Evolutionary conservation across 2,888 invertebrate species (phyloP), one percentile per base, ranked within the genome.

Genomic region (Tiliacea aurago): DNA sequence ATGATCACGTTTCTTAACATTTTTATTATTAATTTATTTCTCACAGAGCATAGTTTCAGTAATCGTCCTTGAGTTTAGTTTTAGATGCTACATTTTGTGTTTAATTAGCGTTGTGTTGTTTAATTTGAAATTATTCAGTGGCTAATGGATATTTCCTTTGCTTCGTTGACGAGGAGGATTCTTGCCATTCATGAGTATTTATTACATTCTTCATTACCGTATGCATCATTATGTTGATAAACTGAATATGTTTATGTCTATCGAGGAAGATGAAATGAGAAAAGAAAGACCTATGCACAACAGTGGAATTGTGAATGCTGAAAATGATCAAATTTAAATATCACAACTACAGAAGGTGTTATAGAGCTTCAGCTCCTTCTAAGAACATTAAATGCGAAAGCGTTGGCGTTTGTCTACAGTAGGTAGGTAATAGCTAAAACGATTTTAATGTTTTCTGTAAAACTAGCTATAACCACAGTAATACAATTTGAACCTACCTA

Each of bases 1-100:
- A 73, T 51, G 28, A 71, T 56, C 59, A 66, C 37, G 71, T 81
- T 71, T 73, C 63, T 61, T 43, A 56, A 53, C 13, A 3, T 45
- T 74, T 65, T 82, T 83, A 61, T 72, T 47, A 47, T 56, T 62
- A 33, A 61, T 65, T 56, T 67, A 55, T 63, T 63, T 66, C 51
- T 49, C 51, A 64, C 23, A 41, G 43, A 58, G 45, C n/a, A 43
- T 43, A 41, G 37, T 76, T 80, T 65, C 59, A 70, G 61, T 58
- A 49, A 53, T 56, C 13, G 70, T 65, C 84, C 80, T 84, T 85
- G 83, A 63, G 18, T 20, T 49, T 70, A 63, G 47, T 79, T 73
- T 79, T 83, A 70, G 66, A 69, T 51, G 68, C 43, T 64, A 45
- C 13, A 49, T 67, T 62, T 80, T 53, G 13, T 45, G 43, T 68